A percentile compares a stretch with the other conserved stretches of the same genome.
Conservation (phyloP, 2,113 vertebrate species). For the Hymenochirus boettgeri region DNA sequence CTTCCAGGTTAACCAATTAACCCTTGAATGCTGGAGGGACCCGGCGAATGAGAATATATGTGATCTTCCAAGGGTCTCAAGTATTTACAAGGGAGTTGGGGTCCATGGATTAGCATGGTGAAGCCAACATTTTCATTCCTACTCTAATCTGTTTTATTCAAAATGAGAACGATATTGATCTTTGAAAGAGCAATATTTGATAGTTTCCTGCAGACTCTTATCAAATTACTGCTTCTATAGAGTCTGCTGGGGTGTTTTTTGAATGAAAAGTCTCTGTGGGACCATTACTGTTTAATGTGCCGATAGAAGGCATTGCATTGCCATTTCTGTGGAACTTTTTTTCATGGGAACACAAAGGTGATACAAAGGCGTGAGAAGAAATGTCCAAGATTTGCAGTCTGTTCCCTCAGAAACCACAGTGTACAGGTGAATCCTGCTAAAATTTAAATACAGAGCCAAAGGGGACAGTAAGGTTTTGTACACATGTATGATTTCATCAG, state of each 20-base stretch:
- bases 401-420: too few relatives aligned
- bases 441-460: too few relatives aligned
- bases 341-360: too few relatives aligned
- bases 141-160: constrained; percentile 3
- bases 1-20: constrained; percentile 38
- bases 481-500: too few relatives aligned
- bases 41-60: constrained; percentile 17
- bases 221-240: not conserved
- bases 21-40: constrained; percentile 15
- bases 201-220: not conserved
- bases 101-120: constrained; percentile 17
- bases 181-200: not conserved
- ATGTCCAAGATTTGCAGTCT: too few relatives aligned
- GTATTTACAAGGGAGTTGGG: constrained; percentile 11
- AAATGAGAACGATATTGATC: not conserved
- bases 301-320: too few relatives aligned
- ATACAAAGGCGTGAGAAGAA: too few relatives aligned
- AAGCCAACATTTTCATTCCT: not conserved
- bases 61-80: not conserved
- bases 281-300: too few relatives aligned
- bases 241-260: not conserved
- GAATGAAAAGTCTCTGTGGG: too few relatives aligned
- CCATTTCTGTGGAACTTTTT: too few relatives aligned
- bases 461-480: too few relatives aligned
- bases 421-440: too few relatives aligned